phyloP scores from a whole-genome alignment of 2,888 invertebrate genomes.

The Pristionchus arcanus region DNA sequence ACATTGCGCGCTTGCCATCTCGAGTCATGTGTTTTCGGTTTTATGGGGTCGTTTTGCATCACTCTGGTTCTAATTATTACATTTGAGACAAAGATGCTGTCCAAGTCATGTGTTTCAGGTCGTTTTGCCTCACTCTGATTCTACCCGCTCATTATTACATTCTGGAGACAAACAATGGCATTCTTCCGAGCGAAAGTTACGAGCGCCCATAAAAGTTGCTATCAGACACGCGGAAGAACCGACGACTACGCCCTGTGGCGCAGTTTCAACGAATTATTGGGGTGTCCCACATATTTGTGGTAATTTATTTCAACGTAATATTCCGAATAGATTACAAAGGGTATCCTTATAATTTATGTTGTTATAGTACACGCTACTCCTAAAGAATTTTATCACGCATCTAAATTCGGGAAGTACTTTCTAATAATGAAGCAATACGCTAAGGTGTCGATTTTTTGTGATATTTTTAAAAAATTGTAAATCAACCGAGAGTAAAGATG shows the following conservation, averaged over 20 bases:
- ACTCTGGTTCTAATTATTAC: neutral
- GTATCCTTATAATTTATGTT: no score
- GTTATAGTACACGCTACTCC: no score
- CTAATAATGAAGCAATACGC: no score
- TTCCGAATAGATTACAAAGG: no score
- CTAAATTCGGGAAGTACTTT: no score
- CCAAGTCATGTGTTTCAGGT: conserved; percentile 7
- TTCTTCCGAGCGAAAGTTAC: neutral
- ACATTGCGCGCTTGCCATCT: neutral
- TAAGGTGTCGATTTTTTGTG: no score
- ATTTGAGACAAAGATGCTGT: conserved; percentile 1
- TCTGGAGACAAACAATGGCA: neutral
- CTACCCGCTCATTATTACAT: neutral
- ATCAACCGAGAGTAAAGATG: no score
- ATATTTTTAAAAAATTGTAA: no score
- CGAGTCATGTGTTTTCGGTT: conserved; percentile 5
- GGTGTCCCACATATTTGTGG: no score
- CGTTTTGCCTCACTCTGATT: conserved; percentile 3
- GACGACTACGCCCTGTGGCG: conserved; percentile 7
- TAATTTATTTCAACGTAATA: no score
- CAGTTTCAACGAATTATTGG: neutral
- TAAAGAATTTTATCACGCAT: no score
- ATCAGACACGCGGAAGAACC: neutral
- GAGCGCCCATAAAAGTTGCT: conserved; percentile 25
- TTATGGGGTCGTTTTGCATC: neutral